A percentile compares a stretch with the other conserved stretches of the same genome.
phyloP scores from a whole-genome alignment of 2,888 invertebrate genomes.

The Drosophila stalkeri region DNA sequence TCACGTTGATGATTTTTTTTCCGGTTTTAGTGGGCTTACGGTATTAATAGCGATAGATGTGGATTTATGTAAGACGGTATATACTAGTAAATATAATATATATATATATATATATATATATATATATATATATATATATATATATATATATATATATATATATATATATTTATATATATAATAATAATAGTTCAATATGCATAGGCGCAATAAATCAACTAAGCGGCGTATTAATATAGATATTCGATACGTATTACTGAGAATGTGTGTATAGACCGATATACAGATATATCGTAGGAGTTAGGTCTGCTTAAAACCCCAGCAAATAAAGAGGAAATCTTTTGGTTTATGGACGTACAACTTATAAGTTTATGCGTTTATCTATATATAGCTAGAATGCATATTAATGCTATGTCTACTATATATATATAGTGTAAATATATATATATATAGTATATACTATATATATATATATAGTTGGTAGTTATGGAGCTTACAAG shows the following conservation, averaged over 20 bases:
- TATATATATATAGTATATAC: not conserved
- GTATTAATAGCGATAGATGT: slow-evolving; percentile 50
- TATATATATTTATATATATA: no score
- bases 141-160: no score
- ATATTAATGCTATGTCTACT: slow-evolving; percentile 24
- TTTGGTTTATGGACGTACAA: slow-evolving; percentile 52
- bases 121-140: no score
- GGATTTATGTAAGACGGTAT: slow-evolving; percentile 39
- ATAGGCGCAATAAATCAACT: slow-evolving; percentile 61
- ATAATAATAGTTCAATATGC: slow-evolving; percentile 51
- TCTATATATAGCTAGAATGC: slow-evolving; percentile 18
- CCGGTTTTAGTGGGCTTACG: slow-evolving; percentile 33
- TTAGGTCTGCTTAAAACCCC: slow-evolving; percentile 17
- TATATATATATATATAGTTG: slow-evolving; percentile 13
- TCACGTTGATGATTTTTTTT: slow-evolving; percentile 72
- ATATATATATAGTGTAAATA: slow-evolving; percentile 14
- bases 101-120: no score
- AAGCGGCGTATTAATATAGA: slow-evolving; percentile 57
- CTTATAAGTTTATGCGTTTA: slow-evolving; percentile 17
- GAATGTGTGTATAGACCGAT: not conserved
- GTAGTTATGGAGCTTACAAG: slow-evolving; percentile 49
- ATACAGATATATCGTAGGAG: slow-evolving; percentile 16
- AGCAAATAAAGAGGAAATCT: slow-evolving; percentile 26
- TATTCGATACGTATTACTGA: slow-evolving; percentile 30
- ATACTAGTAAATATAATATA: slow-evolving; percentile 10